Conservation (phyloP, 2,888 invertebrate species). For the Dasysyrphus albostriatus region DNA sequence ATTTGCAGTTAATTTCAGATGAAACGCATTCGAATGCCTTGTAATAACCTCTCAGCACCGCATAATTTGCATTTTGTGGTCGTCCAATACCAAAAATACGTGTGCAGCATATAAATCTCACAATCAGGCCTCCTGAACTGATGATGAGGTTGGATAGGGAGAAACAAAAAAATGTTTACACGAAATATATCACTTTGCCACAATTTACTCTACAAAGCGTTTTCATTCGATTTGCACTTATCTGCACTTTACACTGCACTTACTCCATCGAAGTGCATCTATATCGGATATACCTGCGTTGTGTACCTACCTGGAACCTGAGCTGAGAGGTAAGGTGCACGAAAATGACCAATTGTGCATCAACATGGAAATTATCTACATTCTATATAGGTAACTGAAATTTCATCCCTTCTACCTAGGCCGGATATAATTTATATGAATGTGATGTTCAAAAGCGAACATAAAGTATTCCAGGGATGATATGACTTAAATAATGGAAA, state of each 20-base stretch:
- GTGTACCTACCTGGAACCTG: not conserved
- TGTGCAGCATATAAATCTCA: conserved; percentile 66
- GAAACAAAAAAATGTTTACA: conserved; percentile 45
- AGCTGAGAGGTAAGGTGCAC: conserved; percentile 45
- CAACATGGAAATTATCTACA: conserved; percentile 83
- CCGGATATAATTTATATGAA: conserved; percentile 19
- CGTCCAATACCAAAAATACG: conserved; percentile 52
- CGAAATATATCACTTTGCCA: conserved; percentile 71
- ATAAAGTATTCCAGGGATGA: conserved; percentile 23
- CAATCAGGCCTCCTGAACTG: conserved; percentile 23
- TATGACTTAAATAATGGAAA: conserved; percentile 15
- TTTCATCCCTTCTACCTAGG: conserved; percentile 29
- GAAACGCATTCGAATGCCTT: conserved; percentile 45
- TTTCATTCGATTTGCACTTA: conserved; percentile 78
- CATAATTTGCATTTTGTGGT: conserved; percentile 73
- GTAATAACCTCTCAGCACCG: conserved; percentile 57
- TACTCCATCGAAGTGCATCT: conserved; percentile 78
- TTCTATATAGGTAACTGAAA: conserved; percentile 67
- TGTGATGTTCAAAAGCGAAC: conserved; percentile 29
- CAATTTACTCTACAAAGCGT: conserved; percentile 68
- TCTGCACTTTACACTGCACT: conserved; percentile 83
- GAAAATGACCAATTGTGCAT: conserved; percentile 79
- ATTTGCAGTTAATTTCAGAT: conserved; percentile 72
- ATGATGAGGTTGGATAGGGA: not conserved
- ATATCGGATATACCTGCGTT: conserved; percentile 20